These are phyloP conservation scores for Metalampra italica DNA, from an alignment of 2,888 invertebrate genomes.

Conservation along the genomic window DNA sequence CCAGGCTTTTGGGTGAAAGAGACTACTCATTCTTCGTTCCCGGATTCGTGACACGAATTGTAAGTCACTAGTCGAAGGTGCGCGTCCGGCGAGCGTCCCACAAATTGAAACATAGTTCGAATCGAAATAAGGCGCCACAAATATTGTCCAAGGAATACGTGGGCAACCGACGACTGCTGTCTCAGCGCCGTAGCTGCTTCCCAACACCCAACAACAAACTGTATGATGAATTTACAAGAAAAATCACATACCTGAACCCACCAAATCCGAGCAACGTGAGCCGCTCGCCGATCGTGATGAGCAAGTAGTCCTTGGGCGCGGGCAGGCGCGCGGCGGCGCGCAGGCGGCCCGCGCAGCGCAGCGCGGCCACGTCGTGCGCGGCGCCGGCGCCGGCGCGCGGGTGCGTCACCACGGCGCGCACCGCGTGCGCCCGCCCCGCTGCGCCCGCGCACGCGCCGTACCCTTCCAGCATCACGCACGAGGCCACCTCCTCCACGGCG, in stretches of 20 bases:
- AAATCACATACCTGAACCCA: slow-evolving; percentile 38
- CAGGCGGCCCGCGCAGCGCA: slow-evolving; percentile 32
- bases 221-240: no score
- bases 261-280: slow-evolving; percentile 51
- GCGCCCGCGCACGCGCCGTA: slow-evolving; percentile 29
- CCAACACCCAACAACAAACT: no score
- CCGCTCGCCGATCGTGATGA: slow-evolving; percentile 49
- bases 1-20: no score
- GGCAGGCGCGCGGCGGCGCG: slow-evolving; percentile 23
- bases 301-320: slow-evolving; percentile 36
- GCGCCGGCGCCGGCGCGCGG: slow-evolving; percentile 32
- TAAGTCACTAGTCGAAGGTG: no score
- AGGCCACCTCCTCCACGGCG: slow-evolving; percentile 53
- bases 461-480: slow-evolving; percentile 49
- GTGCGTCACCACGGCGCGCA: slow-evolving; percentile 47
- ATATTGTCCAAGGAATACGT: no score
- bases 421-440: slow-evolving; percentile 28
- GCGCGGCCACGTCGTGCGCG: slow-evolving; percentile 43
- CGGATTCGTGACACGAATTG: no score
- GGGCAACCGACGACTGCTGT: no score
- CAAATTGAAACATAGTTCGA: no score
- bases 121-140: no score
- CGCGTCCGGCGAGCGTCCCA: no score
- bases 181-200: no score
- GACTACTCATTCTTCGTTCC: no score